Base-by-base conservation (phyloP, 2,113 vertebrate genomes). In the Oreochromis niloticus region DNA sequence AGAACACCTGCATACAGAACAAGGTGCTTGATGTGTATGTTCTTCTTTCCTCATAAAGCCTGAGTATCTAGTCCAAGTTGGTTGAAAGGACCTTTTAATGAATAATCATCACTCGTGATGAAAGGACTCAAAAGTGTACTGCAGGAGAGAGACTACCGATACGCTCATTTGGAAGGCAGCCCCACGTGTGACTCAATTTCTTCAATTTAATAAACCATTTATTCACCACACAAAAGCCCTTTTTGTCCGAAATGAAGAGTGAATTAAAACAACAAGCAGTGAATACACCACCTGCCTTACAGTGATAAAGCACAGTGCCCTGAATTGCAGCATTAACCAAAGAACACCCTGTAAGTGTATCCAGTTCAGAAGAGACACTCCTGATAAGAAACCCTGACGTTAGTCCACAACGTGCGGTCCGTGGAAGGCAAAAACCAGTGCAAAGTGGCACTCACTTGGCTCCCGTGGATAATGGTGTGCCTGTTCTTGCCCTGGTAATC, bases 401-500 rank as follows among this genome's bases (percentile, higher is more conserved):
- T 12, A 61, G 52, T 66, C 43, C 61, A 85, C 73, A 87, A 48
- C 68, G 6, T 63, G 46, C 36, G 10, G 34, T n/a, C 41, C 19
- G 24, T 7, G 2, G 9, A 82, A 87, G 71, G 79, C 34, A 83
- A 56, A 84, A 78, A 30, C 30, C n/a, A 4, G 41, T 16, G 43
- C 8, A 57, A 4, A 73, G 56, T 81, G 85, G 84, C 87, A 97
- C 98, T 96, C 96, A 99, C 99, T 94, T 98, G 97, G 96, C 93
- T 97, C 43, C 98, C 97, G 57, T 98, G 98, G 92, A 98, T 94
- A 61, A 99, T 66, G 4, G 93, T 97, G 41, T 97, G 97, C 71
- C 99, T 97, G 90, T 96, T 98, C 92, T 86, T 97, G 81, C 99
- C 99, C 57, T 98, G 94, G 87, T 99, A 99, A 96, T 99, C 98